A percentile compares a stretch with the other conserved stretches of the same genome.
Evolutionary conservation across 2,888 invertebrate species (phyloP).

Genomic region (Agrotis clavis): DNA sequence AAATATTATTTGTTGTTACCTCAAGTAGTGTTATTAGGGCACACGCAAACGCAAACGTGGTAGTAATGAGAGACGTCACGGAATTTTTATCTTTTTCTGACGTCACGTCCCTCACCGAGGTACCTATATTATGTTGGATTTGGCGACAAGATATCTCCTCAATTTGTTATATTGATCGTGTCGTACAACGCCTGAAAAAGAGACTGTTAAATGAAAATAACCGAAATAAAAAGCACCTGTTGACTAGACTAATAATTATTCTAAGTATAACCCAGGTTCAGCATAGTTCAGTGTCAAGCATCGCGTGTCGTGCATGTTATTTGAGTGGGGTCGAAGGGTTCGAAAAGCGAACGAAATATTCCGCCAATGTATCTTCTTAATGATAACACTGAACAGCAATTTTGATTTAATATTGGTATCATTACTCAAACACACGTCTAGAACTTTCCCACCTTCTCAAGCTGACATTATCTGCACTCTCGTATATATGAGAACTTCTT

Average conservation of each 20-base stretch:
- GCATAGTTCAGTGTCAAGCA: slow-evolving; percentile 8
- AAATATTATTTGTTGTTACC: not conserved
- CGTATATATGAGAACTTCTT: slow-evolving; percentile 14
- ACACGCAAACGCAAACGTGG: too few species aligned
- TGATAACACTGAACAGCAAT: not conserved
- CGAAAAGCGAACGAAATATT: slow-evolving; percentile 6
- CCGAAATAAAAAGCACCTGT: too few species aligned
- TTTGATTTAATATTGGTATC: slow-evolving; percentile 47
- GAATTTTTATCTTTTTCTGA: too few species aligned
- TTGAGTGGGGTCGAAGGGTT: slow-evolving; percentile 8
- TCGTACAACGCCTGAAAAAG: too few species aligned
- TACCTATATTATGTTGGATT: too few species aligned
- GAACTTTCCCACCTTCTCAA: slow-evolving; percentile 27
- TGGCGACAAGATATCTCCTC: too few species aligned
- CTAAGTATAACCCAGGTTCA: slow-evolving; percentile 1
- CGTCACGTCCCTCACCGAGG: too few species aligned
- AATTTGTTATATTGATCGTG: too few species aligned
- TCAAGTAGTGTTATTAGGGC: not conserved
- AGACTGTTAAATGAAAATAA: too few species aligned
- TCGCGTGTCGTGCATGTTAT: not conserved
- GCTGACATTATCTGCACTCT: slow-evolving; percentile 16
- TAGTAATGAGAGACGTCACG: too few species aligned
- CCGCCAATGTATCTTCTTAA: not conserved
- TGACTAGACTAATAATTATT: not conserved
- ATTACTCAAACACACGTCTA: slow-evolving; percentile 33